These are phyloP conservation scores for Alloplasta piceator DNA, from an alignment of 2,888 invertebrate genomes.

Conservation along the genomic window DNA sequence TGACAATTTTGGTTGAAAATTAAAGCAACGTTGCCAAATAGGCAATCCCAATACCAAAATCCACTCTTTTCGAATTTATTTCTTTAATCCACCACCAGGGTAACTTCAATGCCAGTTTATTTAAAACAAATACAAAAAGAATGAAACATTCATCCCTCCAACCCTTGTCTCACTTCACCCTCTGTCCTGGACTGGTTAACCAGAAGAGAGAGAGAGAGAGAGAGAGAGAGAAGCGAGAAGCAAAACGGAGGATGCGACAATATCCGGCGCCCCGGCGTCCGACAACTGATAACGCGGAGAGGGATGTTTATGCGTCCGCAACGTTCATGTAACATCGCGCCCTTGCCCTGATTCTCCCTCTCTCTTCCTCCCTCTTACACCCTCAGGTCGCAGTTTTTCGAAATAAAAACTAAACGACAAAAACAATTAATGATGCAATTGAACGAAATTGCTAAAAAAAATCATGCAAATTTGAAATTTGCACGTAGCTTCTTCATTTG, in stretches of 20 bases:
- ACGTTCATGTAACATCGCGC: constrained; percentile 62
- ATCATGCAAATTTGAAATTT: no score
- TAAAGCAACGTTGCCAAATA: no score
- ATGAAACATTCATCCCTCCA: constrained; percentile 25
- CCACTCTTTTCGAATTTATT: no score
- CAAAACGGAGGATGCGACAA: constrained; percentile 83
- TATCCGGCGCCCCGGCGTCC: constrained; percentile 84
- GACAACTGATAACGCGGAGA: constrained; percentile 83
- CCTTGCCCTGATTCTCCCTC: constrained; percentile 29
- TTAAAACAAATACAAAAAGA: not conserved
- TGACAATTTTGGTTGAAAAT: no score
- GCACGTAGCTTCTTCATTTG: no score
- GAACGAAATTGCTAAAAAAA: no score
- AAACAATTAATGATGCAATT: no score
- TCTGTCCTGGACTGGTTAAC: constrained; percentile 31
- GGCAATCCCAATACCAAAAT: no score
- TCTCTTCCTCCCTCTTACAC: constrained; percentile 23
- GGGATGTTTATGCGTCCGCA: constrained; percentile 82
- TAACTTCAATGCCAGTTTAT: no score
- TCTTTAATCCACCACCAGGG: no score
- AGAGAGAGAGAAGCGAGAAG: constrained; percentile 70
- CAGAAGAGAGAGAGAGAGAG: constrained; percentile 19
- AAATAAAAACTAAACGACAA: no score
- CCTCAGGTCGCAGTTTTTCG: constrained; percentile 35
- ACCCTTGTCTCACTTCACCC: constrained; percentile 34